Evolutionary conservation across 2,888 invertebrate species (phyloP), one percentile per base, ranked within the genome.

Genomic region (Euzophera pinguis): DNA sequence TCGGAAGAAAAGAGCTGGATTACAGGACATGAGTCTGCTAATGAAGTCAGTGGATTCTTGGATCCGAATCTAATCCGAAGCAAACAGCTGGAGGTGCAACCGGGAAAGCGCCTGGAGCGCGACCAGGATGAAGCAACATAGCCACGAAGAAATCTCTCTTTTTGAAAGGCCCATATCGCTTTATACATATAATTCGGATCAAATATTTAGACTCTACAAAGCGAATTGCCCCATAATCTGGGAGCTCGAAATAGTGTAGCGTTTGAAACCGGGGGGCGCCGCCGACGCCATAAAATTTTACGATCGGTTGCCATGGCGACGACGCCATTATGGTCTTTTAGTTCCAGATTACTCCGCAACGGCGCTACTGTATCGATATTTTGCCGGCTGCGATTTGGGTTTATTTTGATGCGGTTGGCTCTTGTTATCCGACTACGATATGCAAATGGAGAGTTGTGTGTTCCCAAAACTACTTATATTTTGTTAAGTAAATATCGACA

Each of bases 271-370:
- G 64, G 61, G 62, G 70, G 78, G 81, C 12, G 78, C 80, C 69
- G 77, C 71, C 71, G 73, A 65, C 66, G 78, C 69, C 75, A 76
- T 88, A 86, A 87, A 88, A 87, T 87, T 88, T 88, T 88, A 88
- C 77, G 86, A 84, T 47, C 72, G 55, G 84, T 83, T 60, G 64
- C 73, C 75, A 82, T 84, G 71, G 76, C 78, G 73, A 86, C 88
- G 75, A 71, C 71, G 84, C 86, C 83, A 81, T 84, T 75, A 71
- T 56, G 61, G 64, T 54, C 60, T 60, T 57, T 32, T 69, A 71
- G 74, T 79, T 73, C 73, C 58, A 56, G 59, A 54, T 54, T 55
- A 50, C 58, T 62, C 58, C 73, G 65, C 58, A 59, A 62, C 58
- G 62, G 71, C 71, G 71, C 74, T 65, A 56, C 42, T 47, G 55